A percentile compares a stretch with the other conserved stretches of the same genome.
phyloP scores from a whole-genome alignment of 2,888 invertebrate genomes.

The Podotricha telesiphe region DNA sequence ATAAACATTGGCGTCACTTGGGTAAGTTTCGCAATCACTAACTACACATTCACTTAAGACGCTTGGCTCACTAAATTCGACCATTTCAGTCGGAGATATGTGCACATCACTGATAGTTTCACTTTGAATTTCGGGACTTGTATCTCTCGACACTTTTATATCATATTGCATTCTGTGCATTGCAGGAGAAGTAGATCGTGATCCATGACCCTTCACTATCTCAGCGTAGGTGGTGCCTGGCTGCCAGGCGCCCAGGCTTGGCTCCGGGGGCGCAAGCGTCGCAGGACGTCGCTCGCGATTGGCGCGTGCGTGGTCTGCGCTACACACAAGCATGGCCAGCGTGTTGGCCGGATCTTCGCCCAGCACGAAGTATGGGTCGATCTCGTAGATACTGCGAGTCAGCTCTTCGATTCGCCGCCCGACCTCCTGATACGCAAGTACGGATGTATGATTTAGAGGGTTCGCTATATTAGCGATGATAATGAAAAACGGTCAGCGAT shows the following conservation, averaged over 20 bases:
- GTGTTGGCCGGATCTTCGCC: constrained; percentile 86
- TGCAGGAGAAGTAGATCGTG: constrained; percentile 66
- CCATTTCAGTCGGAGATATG: constrained; percentile 56
- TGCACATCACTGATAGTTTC: constrained; percentile 56
- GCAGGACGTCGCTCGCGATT: constrained; percentile 77
- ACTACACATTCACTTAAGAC: constrained; percentile 61
- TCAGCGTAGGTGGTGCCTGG: constrained; percentile 91
- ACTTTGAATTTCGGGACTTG: constrained; percentile 48
- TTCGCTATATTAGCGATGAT: constrained; percentile 58
- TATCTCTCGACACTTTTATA: constrained; percentile 41
- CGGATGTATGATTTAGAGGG: constrained; percentile 78
- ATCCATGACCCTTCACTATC: constrained; percentile 86
- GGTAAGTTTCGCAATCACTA: constrained; percentile 70
- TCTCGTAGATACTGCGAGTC: constrained; percentile 87
- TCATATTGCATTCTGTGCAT: constrained; percentile 50
- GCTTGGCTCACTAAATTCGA: constrained; percentile 52
- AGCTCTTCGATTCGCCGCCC: constrained; percentile 89
- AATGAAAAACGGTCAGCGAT: constrained; percentile 75
- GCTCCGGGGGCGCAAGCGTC: constrained; percentile 69
- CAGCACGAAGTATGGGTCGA: constrained; percentile 89
- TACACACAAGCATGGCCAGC: constrained; percentile 67
- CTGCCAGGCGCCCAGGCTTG: constrained; percentile 87
- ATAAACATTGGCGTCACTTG: constrained; percentile 55
- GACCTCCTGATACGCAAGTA: constrained; percentile 87
- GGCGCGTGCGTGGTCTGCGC: constrained; percentile 61